Evolutionary conservation across 2,797 vertebrate genomes (phyloP).

Genomic region (Anableps anableps): DNA sequence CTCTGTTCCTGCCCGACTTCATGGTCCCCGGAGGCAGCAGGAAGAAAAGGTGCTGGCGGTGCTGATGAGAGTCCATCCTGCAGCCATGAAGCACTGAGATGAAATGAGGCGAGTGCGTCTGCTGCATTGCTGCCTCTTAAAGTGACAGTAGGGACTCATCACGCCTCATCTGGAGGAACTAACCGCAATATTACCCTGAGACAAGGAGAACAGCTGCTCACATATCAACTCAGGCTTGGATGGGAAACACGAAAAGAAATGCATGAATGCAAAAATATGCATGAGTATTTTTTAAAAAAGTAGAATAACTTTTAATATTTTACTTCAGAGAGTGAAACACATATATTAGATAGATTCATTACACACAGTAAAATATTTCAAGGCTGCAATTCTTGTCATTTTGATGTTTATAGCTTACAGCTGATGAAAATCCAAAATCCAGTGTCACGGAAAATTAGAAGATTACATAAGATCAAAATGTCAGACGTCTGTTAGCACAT

Average conservation of each 20-base stretch:
- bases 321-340: neutral
- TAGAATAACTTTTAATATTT: neutral
- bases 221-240: neutral
- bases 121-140: slow-evolving; percentile 78
- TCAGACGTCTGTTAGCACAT: neutral
- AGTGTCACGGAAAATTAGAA: neutral
- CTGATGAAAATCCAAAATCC: neutral
- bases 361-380: neutral
- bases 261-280: no score
- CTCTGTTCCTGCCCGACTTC: slow-evolving; percentile 48
- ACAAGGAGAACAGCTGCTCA: neutral
- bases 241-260: no score
- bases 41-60: slow-evolving; percentile 47
- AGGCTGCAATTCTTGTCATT: no score
- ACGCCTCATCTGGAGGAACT: neutral
- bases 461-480: neutral
- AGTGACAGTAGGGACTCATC: slow-evolving; percentile 62
- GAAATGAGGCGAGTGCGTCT: slow-evolving; percentile 72
- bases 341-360: neutral
- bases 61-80: slow-evolving; percentile 72
- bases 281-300: neutral
- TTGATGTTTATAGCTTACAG: no score
- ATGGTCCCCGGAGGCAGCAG: slow-evolving; percentile 55
- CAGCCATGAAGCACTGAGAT: slow-evolving; percentile 68
- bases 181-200: neutral